Evolutionary conservation across 2,888 invertebrate species (phyloP), one percentile per base, ranked within the genome.

Genomic region (Eristalis tenax): DNA sequence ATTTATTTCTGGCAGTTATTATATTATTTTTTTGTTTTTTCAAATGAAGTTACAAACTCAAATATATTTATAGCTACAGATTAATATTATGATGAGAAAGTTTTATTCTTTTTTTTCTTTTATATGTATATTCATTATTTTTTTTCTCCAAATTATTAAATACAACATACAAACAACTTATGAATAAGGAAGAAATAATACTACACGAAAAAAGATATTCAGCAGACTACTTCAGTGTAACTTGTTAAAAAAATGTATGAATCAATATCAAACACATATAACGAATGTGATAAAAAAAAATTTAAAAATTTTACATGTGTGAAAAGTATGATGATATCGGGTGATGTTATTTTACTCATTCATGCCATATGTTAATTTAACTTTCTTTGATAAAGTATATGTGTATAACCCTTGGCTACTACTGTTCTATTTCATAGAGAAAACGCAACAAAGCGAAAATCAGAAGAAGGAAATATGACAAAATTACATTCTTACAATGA

Each of bases 1-100:
- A 75, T 81, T 75, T 81, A 75, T 81, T 81, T 69, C 57, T 81
- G 38, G 69, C 75, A 81, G 74, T 64, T 81, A 75, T 81, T 43
- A 43, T 43, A 15, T 15, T 43, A 50, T 50, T 18, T 18, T 50
- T 5, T 50, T 50, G 18, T 50, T 0, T 18, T 50, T 50, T 64
- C 75, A 81, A 75, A 75, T 43, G 59, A 71, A 38, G 38, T 64
- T 32, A 23, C 64, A 81, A 43, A 61, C 40, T 40, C 68, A 69
- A 69, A 38, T 64, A 38, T 64, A 75, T 64, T 69, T 11, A 81
- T 64, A 74, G 43, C 64, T 69, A 70, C 59, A 50, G 50, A 50
- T 18, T 50, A 50, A 50, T n/a, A 50, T 50, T 50, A 50, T 50
- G 43, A 43, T 43, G 18, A 50, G 50, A 50, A 18, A 50, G 4